Base-by-base conservation (phyloP, 2,113 vertebrate species). In the Cinclus cinclus region DNA sequence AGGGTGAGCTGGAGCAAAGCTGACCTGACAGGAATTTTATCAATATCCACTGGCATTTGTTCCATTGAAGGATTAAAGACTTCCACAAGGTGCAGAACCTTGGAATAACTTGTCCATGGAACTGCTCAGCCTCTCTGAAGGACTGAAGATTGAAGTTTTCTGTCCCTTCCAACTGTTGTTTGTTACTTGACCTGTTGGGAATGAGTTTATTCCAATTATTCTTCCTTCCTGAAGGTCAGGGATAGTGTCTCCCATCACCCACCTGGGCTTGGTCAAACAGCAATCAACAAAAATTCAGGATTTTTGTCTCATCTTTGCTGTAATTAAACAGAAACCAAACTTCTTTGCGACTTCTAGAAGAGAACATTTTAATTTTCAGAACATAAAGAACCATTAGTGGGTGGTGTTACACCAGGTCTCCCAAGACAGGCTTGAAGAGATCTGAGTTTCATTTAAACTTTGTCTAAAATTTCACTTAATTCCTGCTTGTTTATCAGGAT, bases 401-500 rank as follows among this genome's bases (percentile, higher is more conserved):
- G 60, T 90, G 64, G 39, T 63, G 70, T 39, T 96, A 70, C 75
- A 77, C 24, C 44, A 39, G 41, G 59, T 55, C 50, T 83, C 31
- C 49, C 59, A 62, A 46, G 55, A 50, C 2, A 1, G 27, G 52
- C 68, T 41, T 37, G 35, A 55, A 60, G 67, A 69, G 59, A 58
- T n/a, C 71, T 50, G 69, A 84, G 35, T 67, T 91, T 88, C 42
- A 94, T 67, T 95, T 82, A 55, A 93, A 55, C 33, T 69, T 62
- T 16, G 76, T 77, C 46, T 95, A 93, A 90, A 55, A 68, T 95
- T 92, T 94, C 91, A 83, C 73, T 74, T 86, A 70, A 90, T 94
- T 91, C 53, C 50, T 21, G 46, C 84, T 80, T 96, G 67, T 95
- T 95, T 95, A 86, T 73, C 44, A 88, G 73, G 78, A 90, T 82